These are phyloP conservation scores for Apis dorsata DNA, from an alignment of 1,140 invertebrate species.

Conservation along the genomic window DNA sequence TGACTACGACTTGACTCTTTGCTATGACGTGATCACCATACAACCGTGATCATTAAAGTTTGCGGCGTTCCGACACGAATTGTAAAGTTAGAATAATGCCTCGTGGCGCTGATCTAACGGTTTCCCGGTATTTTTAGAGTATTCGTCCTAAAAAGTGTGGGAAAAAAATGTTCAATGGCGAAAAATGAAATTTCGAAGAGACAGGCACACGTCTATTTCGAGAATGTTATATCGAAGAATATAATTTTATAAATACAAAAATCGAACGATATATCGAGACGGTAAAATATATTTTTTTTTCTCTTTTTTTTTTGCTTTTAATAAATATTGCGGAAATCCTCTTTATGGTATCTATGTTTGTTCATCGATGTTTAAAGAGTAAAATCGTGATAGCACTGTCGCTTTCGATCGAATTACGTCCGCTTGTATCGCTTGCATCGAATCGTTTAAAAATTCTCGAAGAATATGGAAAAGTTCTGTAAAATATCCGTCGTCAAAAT, in stretches of 20 bases:
- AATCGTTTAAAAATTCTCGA: background rate
- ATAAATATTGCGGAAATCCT: constrained; percentile 3
- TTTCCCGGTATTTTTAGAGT: constrained; percentile 48
- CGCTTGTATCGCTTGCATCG: no score
- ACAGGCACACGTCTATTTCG: no score
- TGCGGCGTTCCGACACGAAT: constrained; percentile 47
- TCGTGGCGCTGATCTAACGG: constrained; percentile 42
- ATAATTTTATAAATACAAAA: background rate
- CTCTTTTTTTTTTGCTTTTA: background rate
- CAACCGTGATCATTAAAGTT: constrained; percentile 48
- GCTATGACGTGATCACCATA: constrained; percentile 53
- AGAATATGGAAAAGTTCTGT: background rate
- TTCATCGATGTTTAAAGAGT: constrained; percentile 10
- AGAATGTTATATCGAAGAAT: background rate
- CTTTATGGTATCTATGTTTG: constrained; percentile 3
- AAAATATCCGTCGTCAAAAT: background rate
- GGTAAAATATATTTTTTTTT: no score
- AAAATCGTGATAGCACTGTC: background rate
- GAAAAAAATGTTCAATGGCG: background rate
- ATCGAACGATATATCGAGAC: background rate
- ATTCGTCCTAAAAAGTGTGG: constrained; percentile 33
- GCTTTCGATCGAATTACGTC: background rate
- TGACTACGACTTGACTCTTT: constrained; percentile 46
- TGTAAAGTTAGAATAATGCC: constrained; percentile 52
- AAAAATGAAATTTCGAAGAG: background rate